A percentile compares a stretch with the other conserved stretches of the same genome.
phyloP scores from a whole-genome alignment of 1,140 invertebrate genomes.

The Drosophila neocordata region DNA sequence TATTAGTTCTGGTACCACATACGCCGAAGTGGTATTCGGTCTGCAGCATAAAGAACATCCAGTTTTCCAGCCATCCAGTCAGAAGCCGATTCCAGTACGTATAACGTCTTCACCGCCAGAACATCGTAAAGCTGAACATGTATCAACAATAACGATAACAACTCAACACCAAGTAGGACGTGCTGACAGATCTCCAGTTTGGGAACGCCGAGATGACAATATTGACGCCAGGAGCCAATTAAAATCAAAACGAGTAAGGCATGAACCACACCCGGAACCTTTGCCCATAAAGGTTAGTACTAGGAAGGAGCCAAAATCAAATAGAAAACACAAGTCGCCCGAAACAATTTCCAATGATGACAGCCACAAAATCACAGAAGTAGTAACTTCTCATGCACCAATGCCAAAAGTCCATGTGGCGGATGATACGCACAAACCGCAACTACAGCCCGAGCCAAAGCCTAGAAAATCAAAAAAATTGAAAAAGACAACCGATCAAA shows the following conservation, averaged over 20 bases:
- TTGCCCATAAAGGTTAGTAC: conserved; percentile 63
- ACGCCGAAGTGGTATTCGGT: conserved; percentile 80
- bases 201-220: conserved; percentile 68
- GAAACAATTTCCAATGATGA: conserved; percentile 39
- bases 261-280: conserved; percentile 61
- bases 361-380: conserved; percentile 12
- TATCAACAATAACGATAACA: conserved; percentile 35
- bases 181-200: conserved; percentile 68
- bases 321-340: conserved; percentile 52
- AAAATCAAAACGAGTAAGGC: conserved; percentile 51
- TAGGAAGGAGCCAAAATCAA: conserved; percentile 51
- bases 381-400: conserved; percentile 8
- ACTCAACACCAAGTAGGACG: conserved; percentile 39
- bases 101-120: conserved; percentile 51
- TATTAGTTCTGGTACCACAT: conserved; percentile 68
- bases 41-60: conserved; percentile 63
- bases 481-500: conserved; percentile 40
- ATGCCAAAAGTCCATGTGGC: not conserved
- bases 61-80: conserved; percentile 85
- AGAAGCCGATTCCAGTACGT: conserved; percentile 78
- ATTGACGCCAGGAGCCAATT: conserved; percentile 43
- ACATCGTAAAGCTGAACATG: conserved; percentile 45
- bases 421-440: conserved; percentile 36
- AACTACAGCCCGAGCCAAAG: conserved; percentile 53
- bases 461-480: conserved; percentile 49